Evolutionary conservation across 2,888 invertebrate species (phyloP), one percentile per base, ranked within the genome.

Genomic region (Philaethria dido): DNA sequence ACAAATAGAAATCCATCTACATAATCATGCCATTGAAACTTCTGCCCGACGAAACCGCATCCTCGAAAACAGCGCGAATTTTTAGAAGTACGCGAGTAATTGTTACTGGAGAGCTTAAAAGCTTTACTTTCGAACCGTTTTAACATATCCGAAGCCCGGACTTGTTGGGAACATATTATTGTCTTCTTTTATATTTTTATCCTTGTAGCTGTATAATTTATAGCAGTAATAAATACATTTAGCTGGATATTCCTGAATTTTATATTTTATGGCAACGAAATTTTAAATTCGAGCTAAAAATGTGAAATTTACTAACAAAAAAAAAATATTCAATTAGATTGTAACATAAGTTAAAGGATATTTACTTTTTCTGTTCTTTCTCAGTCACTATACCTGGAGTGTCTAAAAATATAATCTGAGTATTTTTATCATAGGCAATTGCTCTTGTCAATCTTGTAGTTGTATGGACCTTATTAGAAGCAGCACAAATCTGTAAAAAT

Each of bases 381-480:
- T 92, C 86, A 22, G 95, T 94, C 0, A 98, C 95, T 42, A 99
- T 87, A 29, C 99, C 99, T 2, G 99, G 99, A 3, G 99, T 99
- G 81, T 99, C 99, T 33, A 98, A 92, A 80, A 99, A 97, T 42
- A 98, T 94, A 45, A 99, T 94, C 88, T 99, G 99, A 0, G 96
- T 96, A 69, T 96, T 93, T n/a, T 94, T 94, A 71, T 95, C 91
- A 47, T 94, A 95, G 75, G 94, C 94, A 76, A 98, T 94, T 3
- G 97, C 98, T 76, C 94, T 93, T 2, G 95, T 94, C 72, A 95
- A 94, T 71, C 93, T 93, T 70, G 96, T 94, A 0, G 99, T 99
- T 13, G 98, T 98, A 78, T 99, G 99, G 47, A 98, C 97, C 92
- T 98, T 98, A 50, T 94, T 95, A 0, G 99, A 99, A 5, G 97